These are phyloP conservation scores for Parnassius glacialis DNA, from an alignment of 2,888 invertebrate species.

Conservation along the genomic window DNA sequence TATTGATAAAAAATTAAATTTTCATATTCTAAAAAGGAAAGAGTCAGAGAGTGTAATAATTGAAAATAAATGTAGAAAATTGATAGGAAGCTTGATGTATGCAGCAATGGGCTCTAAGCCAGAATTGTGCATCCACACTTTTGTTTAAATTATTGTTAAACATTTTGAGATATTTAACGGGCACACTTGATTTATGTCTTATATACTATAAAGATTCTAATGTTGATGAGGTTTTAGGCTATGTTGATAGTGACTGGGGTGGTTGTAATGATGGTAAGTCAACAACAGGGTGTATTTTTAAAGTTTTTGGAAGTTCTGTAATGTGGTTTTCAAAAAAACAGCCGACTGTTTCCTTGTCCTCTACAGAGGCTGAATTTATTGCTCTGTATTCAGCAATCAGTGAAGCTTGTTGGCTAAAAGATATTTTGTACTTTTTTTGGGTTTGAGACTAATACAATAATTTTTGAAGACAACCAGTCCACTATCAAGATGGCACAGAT, in stretches of 20 bases:
- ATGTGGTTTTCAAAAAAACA: background rate
- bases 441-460: background rate
- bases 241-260: background rate
- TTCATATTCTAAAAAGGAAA: background rate
- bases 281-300: background rate
- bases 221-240: background rate
- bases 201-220: background rate
- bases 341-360: background rate
- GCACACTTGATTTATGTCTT: background rate
- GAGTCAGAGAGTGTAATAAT: too few relatives aligned
- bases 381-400: background rate
- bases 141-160: too few relatives aligned
- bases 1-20: background rate
- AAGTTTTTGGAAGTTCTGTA: background rate
- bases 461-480: slow-evolving; percentile 1
- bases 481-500: background rate
- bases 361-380: background rate
- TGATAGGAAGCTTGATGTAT: too few relatives aligned
- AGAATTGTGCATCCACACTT: too few relatives aligned
- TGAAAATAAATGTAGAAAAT: too few relatives aligned
- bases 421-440: background rate
- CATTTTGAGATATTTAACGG: background rate
- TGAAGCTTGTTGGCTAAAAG: background rate
- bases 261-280: background rate
- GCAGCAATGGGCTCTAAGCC: too few relatives aligned